These are phyloP conservation scores for Actinia tenebrosa DNA, from an alignment of 64 coral and sea anemone species.

Conservation along the genomic window DNA sequence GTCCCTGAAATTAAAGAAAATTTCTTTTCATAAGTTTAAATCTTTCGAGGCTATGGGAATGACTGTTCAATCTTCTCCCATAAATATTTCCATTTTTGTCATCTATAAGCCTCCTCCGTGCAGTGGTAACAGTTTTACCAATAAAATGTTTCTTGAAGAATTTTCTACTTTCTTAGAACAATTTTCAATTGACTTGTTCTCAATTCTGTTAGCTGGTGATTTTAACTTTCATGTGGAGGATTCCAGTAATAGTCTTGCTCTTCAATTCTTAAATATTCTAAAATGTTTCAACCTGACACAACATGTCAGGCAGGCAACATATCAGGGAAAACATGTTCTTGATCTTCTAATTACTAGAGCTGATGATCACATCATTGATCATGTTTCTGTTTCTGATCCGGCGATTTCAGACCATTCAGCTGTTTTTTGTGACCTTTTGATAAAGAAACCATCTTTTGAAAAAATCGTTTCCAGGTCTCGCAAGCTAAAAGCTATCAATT, in stretches of 20 bases:
- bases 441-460: slow-evolving; percentile 7
- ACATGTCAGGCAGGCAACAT: background rate
- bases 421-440: background rate
- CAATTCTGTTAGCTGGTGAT: background rate
- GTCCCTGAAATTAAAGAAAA: no score
- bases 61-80: no score
- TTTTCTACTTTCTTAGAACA: background rate
- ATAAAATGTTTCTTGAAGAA: slow-evolving; percentile 6
- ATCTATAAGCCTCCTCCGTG: slow-evolving; percentile 17
- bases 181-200: background rate
- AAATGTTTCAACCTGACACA: no score
- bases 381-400: background rate
- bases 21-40: no score
- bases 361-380: background rate
- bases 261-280: no score
- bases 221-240: no score
- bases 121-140: background rate
- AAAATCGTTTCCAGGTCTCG: background rate
- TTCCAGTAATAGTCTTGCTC: no score
- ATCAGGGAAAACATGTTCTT: background rate
- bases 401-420: no score
- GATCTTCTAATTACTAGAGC: background rate
- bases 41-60: no score
- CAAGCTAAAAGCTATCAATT: background rate
- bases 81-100: no score